Percentiles rank a stretch among this genome's conserved stretches.
These are phyloP conservation scores for Melieria crassipennis DNA, from an alignment of 2,888 invertebrate genomes.

Conservation along the genomic window DNA sequence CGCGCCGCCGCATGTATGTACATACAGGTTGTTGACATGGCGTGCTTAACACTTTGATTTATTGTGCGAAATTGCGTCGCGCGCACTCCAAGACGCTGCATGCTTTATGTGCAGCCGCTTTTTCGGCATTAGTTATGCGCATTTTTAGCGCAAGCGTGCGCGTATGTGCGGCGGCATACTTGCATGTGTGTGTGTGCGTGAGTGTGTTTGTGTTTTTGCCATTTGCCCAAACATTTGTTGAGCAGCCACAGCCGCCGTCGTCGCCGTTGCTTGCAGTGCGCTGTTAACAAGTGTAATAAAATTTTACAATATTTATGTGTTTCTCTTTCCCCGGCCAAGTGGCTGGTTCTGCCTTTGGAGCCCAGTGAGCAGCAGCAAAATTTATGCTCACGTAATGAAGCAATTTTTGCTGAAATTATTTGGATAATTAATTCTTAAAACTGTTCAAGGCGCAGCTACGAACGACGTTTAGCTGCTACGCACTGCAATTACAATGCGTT, in stretches of 20 bases:
- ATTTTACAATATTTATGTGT: conserved; percentile 7
- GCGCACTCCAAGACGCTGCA: conserved; percentile 1
- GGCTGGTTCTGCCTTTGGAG: conserved; percentile 5
- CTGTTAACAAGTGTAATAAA: conserved; percentile 33
- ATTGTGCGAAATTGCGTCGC: conserved; percentile 46
- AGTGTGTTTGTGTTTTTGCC: neutral
- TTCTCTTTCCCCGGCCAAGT: neutral
- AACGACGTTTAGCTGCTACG: too few species aligned
- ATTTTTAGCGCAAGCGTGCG: conserved; percentile 17
- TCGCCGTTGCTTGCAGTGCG: neutral
- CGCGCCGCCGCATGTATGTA: conserved; percentile 17
- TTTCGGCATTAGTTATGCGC: conserved; percentile 32
- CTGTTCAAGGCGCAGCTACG: too few species aligned
- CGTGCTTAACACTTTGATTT: conserved; percentile 54
- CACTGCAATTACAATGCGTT: too few species aligned
- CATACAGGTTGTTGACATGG: conserved; percentile 47
- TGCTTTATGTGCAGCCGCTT: conserved; percentile 12
- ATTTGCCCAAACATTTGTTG: neutral
- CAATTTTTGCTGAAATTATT: conserved; percentile 21
- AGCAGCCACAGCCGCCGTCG: neutral
- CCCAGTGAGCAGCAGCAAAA: conserved; percentile 1
- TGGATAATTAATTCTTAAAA: conserved; percentile 14
- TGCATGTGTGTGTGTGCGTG: neutral
- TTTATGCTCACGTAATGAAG: conserved; percentile 24
- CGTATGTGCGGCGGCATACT: neutral